These are phyloP conservation scores for Spizaetus ornatus DNA, from an alignment of 2,113 vertebrate genomes.

Conservation along the genomic window DNA sequence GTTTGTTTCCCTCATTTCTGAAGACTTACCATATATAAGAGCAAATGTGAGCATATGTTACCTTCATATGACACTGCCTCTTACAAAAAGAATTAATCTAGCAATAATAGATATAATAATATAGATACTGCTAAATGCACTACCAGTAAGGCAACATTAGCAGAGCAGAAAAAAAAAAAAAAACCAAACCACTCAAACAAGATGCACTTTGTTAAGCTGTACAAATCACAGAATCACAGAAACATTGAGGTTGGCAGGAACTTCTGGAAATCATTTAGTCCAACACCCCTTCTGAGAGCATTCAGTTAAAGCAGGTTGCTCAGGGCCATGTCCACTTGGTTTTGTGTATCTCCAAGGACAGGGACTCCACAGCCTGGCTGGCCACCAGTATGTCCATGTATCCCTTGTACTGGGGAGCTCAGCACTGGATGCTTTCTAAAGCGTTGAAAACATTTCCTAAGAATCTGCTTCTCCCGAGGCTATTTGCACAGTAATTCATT, in stretches of 20 bases:
- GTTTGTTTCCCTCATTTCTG: neutral
- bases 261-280: neutral
- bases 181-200: too few relatives aligned
- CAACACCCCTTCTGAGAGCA: neutral
- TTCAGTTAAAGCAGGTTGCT: neutral
- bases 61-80: neutral
- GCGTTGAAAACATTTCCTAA: neutral
- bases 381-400: neutral
- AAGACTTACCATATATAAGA: neutral
- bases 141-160: neutral
- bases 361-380: neutral
- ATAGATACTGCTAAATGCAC: neutral
- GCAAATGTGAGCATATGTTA: conserved; percentile 1
- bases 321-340: neutral
- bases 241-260: neutral
- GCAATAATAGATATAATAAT: neutral
- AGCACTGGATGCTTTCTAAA: neutral
- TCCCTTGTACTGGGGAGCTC: neutral
- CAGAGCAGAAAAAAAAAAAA: neutral
- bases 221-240: neutral
- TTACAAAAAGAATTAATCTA: neutral
- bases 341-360: neutral
- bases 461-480: neutral
- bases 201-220: neutral
- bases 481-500: neutral